Evolutionary conservation across 30 jellyfish, hydroid and myxozoan species (phyloP).

Genomic region (Pelagia noctiluca): DNA sequence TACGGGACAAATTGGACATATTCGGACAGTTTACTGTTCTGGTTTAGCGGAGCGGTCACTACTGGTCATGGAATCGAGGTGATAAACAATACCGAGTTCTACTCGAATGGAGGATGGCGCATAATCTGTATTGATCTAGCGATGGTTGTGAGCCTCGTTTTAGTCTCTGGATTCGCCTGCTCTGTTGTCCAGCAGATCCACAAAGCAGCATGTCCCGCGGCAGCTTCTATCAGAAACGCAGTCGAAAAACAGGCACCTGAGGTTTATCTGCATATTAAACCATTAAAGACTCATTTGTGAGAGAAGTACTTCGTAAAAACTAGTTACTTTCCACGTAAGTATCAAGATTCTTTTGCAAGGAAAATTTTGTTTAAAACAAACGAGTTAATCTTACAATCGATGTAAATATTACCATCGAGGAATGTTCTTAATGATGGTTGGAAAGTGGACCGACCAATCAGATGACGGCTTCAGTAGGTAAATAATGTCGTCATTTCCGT

Average conservation of each 20-base stretch:
- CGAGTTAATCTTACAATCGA: no score
- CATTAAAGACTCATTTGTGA: conserved; percentile 37
- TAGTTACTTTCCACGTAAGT: no score
- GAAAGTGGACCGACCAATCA: no score
- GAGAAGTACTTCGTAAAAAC: no score
- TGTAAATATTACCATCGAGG: no score
- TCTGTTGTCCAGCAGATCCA: conserved; percentile 21
- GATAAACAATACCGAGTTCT: conserved; percentile 8
- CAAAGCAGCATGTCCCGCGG: conserved; percentile 41
- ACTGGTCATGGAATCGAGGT: conserved; percentile 14
- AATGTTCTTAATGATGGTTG: no score
- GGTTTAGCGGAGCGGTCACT: conserved; percentile 50
- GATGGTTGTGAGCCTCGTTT: conserved; percentile 28
- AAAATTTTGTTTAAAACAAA: no score
- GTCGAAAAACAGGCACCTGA: conserved; percentile 54
- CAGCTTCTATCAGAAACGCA: conserved; percentile 38
- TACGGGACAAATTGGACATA: conserved; percentile 63
- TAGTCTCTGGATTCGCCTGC: conserved; percentile 51
- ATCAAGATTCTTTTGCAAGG: no score
- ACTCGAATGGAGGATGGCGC: conserved; percentile 73
- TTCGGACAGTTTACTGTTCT: conserved; percentile 33
- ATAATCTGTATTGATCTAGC: conserved; percentile 34
- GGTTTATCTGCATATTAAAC: conserved; percentile 53
- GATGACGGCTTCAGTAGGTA: no score
- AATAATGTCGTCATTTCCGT: no score